Percentiles rank a stretch among this genome's conserved stretches.
Evolutionary conservation across 2,888 invertebrate species (phyloP).

Genomic region (Spodoptera littoralis): DNA sequence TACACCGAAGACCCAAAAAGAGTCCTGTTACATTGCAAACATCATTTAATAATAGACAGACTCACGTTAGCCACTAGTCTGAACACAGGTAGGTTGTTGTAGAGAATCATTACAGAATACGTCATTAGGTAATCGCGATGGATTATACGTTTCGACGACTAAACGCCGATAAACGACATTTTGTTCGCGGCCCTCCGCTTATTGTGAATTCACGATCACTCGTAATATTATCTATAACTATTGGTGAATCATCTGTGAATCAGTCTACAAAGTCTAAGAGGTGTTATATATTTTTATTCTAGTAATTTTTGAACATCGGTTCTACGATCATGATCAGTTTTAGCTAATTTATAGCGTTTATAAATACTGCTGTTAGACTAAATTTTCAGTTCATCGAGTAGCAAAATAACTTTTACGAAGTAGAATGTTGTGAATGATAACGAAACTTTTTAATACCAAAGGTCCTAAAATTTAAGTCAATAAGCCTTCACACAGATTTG

Average conservation of each 20-base stretch:
- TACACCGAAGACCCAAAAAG: too few relatives aligned
- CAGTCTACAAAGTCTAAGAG: slow-evolving; percentile 13
- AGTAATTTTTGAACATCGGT: not conserved
- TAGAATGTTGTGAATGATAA: too few relatives aligned
- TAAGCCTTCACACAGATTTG: too few relatives aligned
- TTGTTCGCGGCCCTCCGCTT: slow-evolving; percentile 56
- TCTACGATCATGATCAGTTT: too few relatives aligned
- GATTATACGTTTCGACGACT: slow-evolving; percentile 79
- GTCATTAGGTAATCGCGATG: slow-evolving; percentile 79
- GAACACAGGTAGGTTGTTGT: slow-evolving; percentile 48
- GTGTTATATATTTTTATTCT: slow-evolving; percentile 20
- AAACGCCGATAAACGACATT: slow-evolving; percentile 83
- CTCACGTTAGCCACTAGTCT: slow-evolving; percentile 32
- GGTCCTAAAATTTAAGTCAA: too few relatives aligned
- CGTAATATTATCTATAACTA: slow-evolving; percentile 47
- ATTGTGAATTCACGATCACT: slow-evolving; percentile 49
- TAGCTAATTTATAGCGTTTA: too few relatives aligned
- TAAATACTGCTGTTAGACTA: too few relatives aligned
- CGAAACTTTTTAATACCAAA: too few relatives aligned
- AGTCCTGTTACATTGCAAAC: slow-evolving; percentile 1
- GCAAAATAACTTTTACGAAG: too few relatives aligned
- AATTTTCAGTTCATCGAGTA: too few relatives aligned
- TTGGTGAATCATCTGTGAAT: slow-evolving; percentile 46
- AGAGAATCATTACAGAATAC: slow-evolving; percentile 70
- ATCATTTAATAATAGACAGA: slow-evolving; percentile 31